phyloP scores from a whole-genome alignment of 2,797 vertebrate species.

The Sebastes steindachneri region DNA sequence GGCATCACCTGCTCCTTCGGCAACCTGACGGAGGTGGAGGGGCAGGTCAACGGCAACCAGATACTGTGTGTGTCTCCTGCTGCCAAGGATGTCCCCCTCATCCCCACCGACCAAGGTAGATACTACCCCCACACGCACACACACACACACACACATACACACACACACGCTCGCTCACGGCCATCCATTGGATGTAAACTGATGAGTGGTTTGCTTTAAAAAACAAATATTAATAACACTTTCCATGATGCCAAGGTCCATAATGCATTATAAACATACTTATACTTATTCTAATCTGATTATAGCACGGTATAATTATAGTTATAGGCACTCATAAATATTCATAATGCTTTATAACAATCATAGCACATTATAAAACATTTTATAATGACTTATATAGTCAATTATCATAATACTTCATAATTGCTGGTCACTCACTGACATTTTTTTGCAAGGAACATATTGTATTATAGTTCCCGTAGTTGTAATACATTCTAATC shows the following conservation, averaged over 20 bases:
- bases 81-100: conserved; percentile 92
- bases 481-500: too few species aligned
- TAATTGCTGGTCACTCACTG: neutral
- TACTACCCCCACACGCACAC: neutral
- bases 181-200: neutral
- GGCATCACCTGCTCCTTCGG: conserved; percentile 96
- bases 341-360: neutral
- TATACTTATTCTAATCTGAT: neutral
- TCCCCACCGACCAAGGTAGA: conserved; percentile 94
- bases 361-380: neutral
- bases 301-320: neutral
- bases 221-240: neutral
- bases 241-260: neutral
- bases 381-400: neutral
- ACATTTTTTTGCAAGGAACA: too few species aligned
- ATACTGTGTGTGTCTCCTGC: conserved; percentile 94
- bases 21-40: conserved; percentile 94
- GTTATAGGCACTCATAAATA: neutral
- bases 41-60: conserved; percentile 89
- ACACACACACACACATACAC: neutral
- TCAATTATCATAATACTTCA: neutral
- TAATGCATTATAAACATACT: neutral
- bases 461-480: too few species aligned
- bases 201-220: neutral
- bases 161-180: neutral